Base-by-base conservation (phyloP, 2,888 invertebrate species). In the Caenorhabditis sp. region DNA sequence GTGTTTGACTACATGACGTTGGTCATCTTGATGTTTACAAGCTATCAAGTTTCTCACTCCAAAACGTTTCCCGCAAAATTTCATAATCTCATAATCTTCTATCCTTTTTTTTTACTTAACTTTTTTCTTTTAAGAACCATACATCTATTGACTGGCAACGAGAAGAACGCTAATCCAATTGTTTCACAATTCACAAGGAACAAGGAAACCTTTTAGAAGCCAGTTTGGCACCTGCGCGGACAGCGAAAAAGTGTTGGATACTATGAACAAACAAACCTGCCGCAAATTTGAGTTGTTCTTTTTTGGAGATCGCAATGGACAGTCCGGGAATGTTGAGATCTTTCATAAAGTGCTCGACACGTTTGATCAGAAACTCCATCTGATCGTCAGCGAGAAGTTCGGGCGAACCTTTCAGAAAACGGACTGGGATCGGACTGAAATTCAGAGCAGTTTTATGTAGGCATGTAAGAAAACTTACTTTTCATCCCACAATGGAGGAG, bases 281-380 rank as follows among this genome's bases (percentile, higher is more conserved):
- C 24, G 88, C 88, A 50, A 87, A 88, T 71, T 88, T 88, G 52
- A 88, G 81, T 59, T 83, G 75, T 61, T 88, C 88, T 59, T 88
- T 76, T 65, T 85, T 86, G 20, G 88, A 83, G 43, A 88, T 86
- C 30, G 88, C 88, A 39, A 88, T 86, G 1, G 88, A 88, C n/a
- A 88, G 76, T 17, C 87, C 88, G 24, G 88, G 88, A 43, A 88
- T 87, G 65, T 87, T 87, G 26, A 88, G 74, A 52, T 87, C 86
- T 35, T 85, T 83, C 87, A 87, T 88, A 58, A 87, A 87, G 62
- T 86, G 82, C 46, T 87, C 86, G 8, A 87, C 84, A 30, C 87
- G 56, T 32, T 83, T 82, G 32, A 81, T 79, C 39, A 87, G 78
- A 56, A 87, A 87, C 15, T 82, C 82, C 72, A 88, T 76, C 46